These are phyloP conservation scores for Eupithecia exiguata DNA, from an alignment of 2,888 invertebrate species.

Conservation along the genomic window DNA sequence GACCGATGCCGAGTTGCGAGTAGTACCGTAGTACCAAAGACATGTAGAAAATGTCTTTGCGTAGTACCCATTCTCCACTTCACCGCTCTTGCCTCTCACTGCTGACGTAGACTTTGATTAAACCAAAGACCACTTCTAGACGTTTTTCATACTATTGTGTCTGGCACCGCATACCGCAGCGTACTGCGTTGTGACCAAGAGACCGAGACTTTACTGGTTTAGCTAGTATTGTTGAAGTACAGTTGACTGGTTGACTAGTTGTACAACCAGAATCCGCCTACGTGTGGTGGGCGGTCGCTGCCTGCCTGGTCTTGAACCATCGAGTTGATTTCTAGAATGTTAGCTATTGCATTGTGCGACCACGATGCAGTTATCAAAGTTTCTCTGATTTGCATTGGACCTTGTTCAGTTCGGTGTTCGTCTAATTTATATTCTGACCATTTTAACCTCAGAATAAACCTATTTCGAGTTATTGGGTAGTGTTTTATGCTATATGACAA, in stretches of 20 bases:
- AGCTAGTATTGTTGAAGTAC: conserved; percentile 3
- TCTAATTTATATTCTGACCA: neutral
- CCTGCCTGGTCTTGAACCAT: conserved; percentile 51
- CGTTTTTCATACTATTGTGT: too few species aligned
- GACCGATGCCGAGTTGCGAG: too few species aligned
- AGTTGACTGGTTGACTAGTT: conserved; percentile 49
- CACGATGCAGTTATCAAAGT: conserved; percentile 24
- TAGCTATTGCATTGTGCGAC: conserved; percentile 34
- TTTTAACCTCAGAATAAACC: neutral
- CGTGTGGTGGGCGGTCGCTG: conserved; percentile 55
- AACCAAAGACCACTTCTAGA: too few species aligned
- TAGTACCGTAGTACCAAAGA: too few species aligned
- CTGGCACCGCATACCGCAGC: too few species aligned
- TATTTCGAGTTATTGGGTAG: too few species aligned
- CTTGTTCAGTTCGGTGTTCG: neutral
- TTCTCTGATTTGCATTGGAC: conserved; percentile 22
- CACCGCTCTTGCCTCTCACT: too few species aligned
- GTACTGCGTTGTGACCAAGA: neutral
- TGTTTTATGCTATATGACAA: too few species aligned
- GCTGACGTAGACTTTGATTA: too few species aligned
- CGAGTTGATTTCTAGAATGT: conserved; percentile 39
- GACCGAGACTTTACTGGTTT: neutral
- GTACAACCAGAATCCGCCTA: conserved; percentile 48
- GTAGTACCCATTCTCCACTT: too few species aligned
- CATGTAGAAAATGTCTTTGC: too few species aligned